Evolutionary conservation across 2,888 invertebrate genomes (phyloP), one percentile per base, ranked within the genome.

Genomic region (Scaeva pyrastri): DNA sequence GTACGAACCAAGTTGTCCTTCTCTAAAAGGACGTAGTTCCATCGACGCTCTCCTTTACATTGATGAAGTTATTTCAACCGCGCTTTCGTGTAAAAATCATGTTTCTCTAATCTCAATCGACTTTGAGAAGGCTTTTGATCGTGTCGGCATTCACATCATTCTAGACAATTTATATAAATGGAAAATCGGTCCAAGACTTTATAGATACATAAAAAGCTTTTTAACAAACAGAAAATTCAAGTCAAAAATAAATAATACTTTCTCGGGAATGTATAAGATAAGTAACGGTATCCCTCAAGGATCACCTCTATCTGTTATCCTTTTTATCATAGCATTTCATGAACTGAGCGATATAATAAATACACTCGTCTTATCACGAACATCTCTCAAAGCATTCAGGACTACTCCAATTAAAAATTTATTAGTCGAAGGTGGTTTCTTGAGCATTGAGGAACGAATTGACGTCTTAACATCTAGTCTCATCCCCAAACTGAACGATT

Each of bases 321-420:
- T 60, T 12, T 60, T 60, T 23, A 41, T 60, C 7, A 60, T 60
- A 21, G 60, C 60, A 6, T 60, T 31, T 12, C 16, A 56, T 2
- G 56, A 16, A 31, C n/a, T 31, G 16, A 31, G 56, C 16, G 16
- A 56, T 2, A 36, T 31, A 7, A 36, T 56, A 1, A 16, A 10
- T 3, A 12, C 7, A 45, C 16, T 45, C 45, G 6, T 2, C 45
- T 19, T 19, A 48, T 19, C 45, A n/a, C n/a, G 45, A 45, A 45
- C 16, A 10, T 19, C 8, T 26, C 52, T 31, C 10, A 55, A 31
- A 48, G 48, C 48, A 1, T 52, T 52, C 52, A 23, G n/a, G 41
- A 52, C 66, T 16, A 66, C 72, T n/a, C 66, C 76, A 19, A 82
- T 31, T 43, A 58, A 55, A 52, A 66, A 60, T 16, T 16, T 45